These are phyloP conservation scores for Alexandromys oeconomus DNA, from an alignment of 2,797 vertebrate genomes.

Conservation along the genomic window DNA sequence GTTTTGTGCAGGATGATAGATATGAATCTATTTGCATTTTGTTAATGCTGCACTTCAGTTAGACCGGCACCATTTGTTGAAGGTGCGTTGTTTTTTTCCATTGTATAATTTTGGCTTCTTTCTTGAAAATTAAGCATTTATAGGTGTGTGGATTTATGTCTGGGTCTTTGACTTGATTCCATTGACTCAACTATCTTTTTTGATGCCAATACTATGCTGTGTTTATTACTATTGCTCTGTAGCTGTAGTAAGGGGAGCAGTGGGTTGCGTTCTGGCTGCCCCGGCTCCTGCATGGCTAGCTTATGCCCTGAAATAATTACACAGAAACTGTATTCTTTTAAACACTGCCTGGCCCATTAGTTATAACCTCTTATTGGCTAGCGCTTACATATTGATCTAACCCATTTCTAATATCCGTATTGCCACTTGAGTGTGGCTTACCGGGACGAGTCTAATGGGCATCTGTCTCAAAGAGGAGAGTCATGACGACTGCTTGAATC, in stretches of 20 bases:
- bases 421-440: too few relatives aligned
- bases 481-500: too few relatives aligned
- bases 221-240: not conserved
- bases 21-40: not conserved
- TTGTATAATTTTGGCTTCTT: not conserved
- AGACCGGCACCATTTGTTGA: not conserved
- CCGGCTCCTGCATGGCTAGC: too few relatives aligned
- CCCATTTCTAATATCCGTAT: too few relatives aligned
- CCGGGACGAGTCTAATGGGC: too few relatives aligned
- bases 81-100: not conserved
- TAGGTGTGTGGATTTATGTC: not conserved
- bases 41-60: not conserved
- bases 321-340: too few relatives aligned
- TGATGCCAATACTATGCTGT: not conserved
- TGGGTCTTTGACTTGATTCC: not conserved
- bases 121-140: not conserved
- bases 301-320: too few relatives aligned
- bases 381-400: too few relatives aligned
- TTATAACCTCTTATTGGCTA: too few relatives aligned
- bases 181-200: not conserved
- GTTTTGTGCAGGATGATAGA: not conserved
- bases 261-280: too few relatives aligned
- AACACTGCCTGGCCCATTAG: too few relatives aligned
- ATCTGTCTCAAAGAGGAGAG: too few relatives aligned
- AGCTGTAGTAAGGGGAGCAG: not conserved